Percentiles rank a stretch among this genome's conserved stretches.
Conservation (phyloP, 37 sponge, comb jelly and placozoan genomes). For the Diacarnus erythraeanus region DNA sequence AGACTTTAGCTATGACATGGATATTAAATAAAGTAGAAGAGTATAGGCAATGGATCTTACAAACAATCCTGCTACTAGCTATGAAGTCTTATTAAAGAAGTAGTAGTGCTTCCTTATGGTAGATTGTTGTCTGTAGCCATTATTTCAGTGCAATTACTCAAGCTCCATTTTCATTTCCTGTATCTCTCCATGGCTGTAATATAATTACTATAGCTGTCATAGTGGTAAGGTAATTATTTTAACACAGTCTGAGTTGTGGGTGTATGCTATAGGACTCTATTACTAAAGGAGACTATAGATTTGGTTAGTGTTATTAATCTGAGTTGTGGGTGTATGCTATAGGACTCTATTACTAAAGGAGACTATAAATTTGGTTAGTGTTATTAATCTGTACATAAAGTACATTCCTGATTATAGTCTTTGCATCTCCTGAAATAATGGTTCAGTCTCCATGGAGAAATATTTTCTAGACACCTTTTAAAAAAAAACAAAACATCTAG, state of each 20-base stretch:
- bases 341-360: too few species aligned
- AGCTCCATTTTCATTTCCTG: too few species aligned
- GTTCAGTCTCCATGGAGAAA: conserved; percentile 15
- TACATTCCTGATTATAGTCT: background rate
- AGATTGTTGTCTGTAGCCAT: background rate
- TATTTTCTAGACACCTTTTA: background rate
- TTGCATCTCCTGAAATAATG: conserved; percentile 8
- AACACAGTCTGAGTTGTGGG: too few species aligned
- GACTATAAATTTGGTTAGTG: too few species aligned
- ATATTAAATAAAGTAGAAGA: background rate
- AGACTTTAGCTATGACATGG: background rate
- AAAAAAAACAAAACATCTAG: background rate
- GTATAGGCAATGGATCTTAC: too few species aligned
- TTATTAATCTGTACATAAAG: background rate
- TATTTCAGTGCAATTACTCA: background rate
- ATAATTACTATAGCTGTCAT: too few species aligned
- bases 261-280: too few species aligned
- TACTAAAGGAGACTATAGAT: too few species aligned
- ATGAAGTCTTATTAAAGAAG: background rate
- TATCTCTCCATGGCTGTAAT: too few species aligned
- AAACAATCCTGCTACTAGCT: background rate
- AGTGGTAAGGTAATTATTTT: too few species aligned
- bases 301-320: too few species aligned
- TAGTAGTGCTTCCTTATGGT: background rate
- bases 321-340: too few species aligned